Evolutionary conservation across 2,888 invertebrate species (phyloP), one percentile per base, ranked within the genome.

Genomic region (Suillia variegata): DNA sequence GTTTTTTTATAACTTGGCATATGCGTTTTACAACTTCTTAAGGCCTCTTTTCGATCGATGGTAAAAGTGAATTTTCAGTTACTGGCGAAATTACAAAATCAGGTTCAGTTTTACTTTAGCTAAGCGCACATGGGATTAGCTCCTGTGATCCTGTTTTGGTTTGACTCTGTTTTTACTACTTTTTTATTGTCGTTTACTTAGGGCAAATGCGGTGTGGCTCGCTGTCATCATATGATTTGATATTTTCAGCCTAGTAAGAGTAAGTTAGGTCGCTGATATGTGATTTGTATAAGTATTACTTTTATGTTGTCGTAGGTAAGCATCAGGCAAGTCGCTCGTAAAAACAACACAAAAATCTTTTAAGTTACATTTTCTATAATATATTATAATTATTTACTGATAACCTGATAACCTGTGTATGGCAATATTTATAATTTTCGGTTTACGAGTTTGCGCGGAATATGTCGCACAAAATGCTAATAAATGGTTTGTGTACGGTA

Each of bases 121-220:
- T 45, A 5, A 17, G 15, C 38, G n/a, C 45, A 18, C 20, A n/a
- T 45, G 45, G 45, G 2, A 6, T 20, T 45, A 45, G 45, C 4
- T 13, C 3, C 10, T 5, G 38, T 17, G 45, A 38, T 38, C n/a
- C 38, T n/a, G n/a, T n/a, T n/a, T 38, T 5, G 6, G 4, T 38
- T 38, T 38, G 38, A 5, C n/a, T 38, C 45, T 4, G 10, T 45
- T 45, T 45, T 45, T 45, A 45, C 45, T 18, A 45, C 45, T 20
- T 45, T 45, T 45, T 45, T 45, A 45, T 45, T 45, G 20, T 20
- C 5, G 20, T 45, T 45, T 45, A 45, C 18, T 45, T 20, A 45
- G 18, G 6, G 3, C 6, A 20, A 18, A 45, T 45, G 26, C 10
- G 10, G 26, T 26, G 26, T 5, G 26, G 13, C 38, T 13, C n/a